Conservation (phyloP, 2,888 invertebrate genomes). For the Apamea crenata region DNA sequence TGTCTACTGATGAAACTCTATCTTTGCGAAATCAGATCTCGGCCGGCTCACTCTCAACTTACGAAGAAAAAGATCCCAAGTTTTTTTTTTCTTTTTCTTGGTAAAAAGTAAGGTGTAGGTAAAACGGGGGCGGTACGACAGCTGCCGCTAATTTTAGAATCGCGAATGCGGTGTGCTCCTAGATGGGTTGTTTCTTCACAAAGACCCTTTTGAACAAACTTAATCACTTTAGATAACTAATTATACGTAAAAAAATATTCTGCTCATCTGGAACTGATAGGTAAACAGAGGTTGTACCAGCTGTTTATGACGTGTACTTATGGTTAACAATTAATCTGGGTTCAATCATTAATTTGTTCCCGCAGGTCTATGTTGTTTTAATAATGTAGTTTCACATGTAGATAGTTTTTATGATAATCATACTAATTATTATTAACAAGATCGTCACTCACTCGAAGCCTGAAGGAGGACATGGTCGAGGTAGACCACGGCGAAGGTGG, state of each 20-base stretch:
- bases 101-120: slow-evolving; percentile 81
- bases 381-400: neutral
- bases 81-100: slow-evolving; percentile 74
- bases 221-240: slow-evolving; percentile 70
- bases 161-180: slow-evolving; percentile 74
- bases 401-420: neutral
- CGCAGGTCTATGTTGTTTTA: slow-evolving; percentile 9
- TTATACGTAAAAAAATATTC: slow-evolving; percentile 59
- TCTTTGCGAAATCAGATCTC: slow-evolving; percentile 87
- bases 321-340: slow-evolving; percentile 3
- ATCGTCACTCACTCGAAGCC: neutral
- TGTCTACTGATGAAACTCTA: slow-evolving; percentile 85
- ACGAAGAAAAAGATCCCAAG: slow-evolving; percentile 75
- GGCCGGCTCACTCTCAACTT: slow-evolving; percentile 74
- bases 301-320: slow-evolving; percentile 27
- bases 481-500: neutral
- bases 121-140: slow-evolving; percentile 79
- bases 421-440: neutral
- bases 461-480: neutral
- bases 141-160: slow-evolving; percentile 83
- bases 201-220: slow-evolving; percentile 67
- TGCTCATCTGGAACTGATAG: slow-evolving; percentile 40
- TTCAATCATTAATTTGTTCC: slow-evolving; percentile 19
- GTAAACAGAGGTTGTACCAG: slow-evolving; percentile 21
- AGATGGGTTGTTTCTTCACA: slow-evolving; percentile 70